phyloP scores from a whole-genome alignment of 2,113 vertebrate species.

The Vicugna pacos region DNA sequence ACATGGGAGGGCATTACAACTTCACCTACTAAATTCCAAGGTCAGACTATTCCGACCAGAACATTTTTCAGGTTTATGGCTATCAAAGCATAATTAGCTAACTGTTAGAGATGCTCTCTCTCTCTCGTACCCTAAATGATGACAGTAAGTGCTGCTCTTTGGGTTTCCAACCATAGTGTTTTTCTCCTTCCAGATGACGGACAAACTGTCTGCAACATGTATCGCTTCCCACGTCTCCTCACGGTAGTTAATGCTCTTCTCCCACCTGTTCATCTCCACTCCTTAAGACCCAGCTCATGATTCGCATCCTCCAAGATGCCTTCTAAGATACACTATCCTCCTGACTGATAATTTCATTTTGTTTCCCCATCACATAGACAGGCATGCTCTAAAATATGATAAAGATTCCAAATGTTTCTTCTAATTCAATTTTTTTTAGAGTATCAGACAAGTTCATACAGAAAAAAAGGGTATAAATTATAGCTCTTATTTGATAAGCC shows the following conservation, averaged over 20 bases:
- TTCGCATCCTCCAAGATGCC: neutral
- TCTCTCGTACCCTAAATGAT: neutral
- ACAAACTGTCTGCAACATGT: too few species aligned
- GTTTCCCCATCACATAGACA: neutral
- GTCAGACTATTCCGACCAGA: neutral
- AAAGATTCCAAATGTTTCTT: neutral
- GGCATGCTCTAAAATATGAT: neutral
- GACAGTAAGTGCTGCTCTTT: neutral
- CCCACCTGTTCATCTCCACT: neutral
- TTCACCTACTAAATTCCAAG: neutral
- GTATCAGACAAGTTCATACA: neutral
- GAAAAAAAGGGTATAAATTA: neutral
- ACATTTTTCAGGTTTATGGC: neutral
- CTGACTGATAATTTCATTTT: neutral
- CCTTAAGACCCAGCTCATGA: neutral
- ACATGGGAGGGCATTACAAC: neutral
- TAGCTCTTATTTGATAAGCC: neutral
- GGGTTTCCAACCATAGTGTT: neutral
- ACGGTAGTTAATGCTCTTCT: neutral
- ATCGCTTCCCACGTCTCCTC: neutral
- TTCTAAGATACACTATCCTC: neutral
- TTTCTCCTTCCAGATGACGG: neutral
- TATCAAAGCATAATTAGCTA: neutral
- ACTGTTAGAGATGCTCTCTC: neutral
- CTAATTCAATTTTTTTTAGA: neutral